Evolutionary conservation across 2,113 vertebrate species (phyloP), one percentile per base, ranked within the genome.

Genomic region (Cebidichthys violaceus): DNA sequence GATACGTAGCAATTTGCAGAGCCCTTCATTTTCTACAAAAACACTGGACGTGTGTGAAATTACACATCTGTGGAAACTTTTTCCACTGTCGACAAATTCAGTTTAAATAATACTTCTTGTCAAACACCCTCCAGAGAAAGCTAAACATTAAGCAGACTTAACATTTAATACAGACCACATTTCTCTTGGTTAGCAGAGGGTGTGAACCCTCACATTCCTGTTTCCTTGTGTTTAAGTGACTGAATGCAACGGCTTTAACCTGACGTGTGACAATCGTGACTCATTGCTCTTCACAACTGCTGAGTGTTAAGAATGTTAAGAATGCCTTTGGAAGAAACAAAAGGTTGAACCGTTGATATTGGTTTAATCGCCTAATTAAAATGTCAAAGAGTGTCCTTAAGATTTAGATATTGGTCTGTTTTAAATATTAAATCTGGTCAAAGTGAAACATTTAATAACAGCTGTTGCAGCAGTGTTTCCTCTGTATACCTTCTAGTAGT

Each of bases 11-110:
- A 45, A 9, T 70, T 54, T 22, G 33, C 43, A 17, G 70, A 85
- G 85, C 88, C 85, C 83, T 90, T 88, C 61, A n/a, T 24, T 78
- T 75, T 78, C 70, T 72, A 54, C 74, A 79, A 75, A 89, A 31
- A 85, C 75, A 71, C 47, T 39, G 81, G 35, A 78, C 59, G 20
- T 73, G 62, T 79, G 61, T 74, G 41, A 66, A n/a, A 9, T 41
- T 18, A 33, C 43, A 69, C 20, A 62, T 57, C 39, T n/a, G 47
- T 18, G 6, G 37, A 4, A 71, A 52, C 15, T 17, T 66, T 66
- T 57, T 57, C 64, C 18, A 57, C 22, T 65, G 20, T 15, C n/a
- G 27, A 76, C 13, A 65, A 68, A 80, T 57, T 29, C 31, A 71
- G 24, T 24, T 33, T 3, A 55, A 61, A 20, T 22, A 20, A 10